phyloP scores from a whole-genome alignment of 1,140 invertebrate species.

The Bombus picipes region DNA sequence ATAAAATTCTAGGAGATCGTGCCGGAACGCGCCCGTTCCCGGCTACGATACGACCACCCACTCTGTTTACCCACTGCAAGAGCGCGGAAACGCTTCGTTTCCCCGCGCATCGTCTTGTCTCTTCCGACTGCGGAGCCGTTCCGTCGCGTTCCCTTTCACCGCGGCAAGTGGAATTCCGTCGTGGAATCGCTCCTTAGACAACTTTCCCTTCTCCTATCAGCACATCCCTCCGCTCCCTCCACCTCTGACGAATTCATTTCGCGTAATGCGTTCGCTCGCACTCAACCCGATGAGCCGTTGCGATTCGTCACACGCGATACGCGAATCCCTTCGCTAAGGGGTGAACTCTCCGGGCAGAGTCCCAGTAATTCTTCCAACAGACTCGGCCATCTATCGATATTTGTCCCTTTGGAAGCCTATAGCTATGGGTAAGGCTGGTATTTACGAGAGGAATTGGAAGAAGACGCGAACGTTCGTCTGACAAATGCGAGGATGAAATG shows the following conservation, averaged over 20 bases:
- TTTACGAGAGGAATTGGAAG: neutral
- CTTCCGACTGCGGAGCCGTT: slow-evolving; percentile 5
- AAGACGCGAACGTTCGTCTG: neutral
- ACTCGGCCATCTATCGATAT: neutral
- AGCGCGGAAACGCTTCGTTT: neutral
- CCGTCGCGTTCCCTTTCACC: slow-evolving; percentile 35
- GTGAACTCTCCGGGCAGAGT: neutral
- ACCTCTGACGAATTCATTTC: neutral
- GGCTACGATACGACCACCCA: neutral
- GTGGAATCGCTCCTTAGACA: no score
- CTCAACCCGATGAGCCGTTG: neutral
- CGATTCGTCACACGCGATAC: slow-evolving; percentile 12
- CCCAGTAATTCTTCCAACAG: neutral
- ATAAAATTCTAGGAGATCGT: neutral
- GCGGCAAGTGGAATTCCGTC: slow-evolving; percentile 44
- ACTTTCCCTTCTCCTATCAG: neutral
- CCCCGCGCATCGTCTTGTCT: slow-evolving; percentile 27
- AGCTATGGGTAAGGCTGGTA: neutral
- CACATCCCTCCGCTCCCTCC: no score
- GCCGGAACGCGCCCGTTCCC: slow-evolving; percentile 11
- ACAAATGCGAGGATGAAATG: neutral
- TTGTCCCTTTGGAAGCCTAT: no score
- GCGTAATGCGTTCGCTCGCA: neutral
- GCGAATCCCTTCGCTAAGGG: neutral
- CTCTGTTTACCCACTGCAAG: neutral